Base-by-base conservation (phyloP, 2,888 invertebrate genomes). In the Heteromyza rotundicornis region DNA sequence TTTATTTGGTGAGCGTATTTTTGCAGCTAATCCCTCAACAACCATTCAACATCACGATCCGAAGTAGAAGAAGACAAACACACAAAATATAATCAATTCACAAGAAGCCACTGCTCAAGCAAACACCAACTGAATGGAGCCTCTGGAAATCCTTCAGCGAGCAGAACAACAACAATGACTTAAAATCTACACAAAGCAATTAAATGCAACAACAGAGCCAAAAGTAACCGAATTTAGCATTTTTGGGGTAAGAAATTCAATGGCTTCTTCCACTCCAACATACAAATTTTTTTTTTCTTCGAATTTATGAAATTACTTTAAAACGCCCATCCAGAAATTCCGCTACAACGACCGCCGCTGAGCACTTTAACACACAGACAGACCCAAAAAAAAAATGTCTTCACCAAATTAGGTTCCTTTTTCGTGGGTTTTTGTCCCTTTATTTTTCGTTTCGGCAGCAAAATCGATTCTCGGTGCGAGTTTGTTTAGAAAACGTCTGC, bases 321-420 rank as follows among this genome's bases (percentile, higher is more conserved):
- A n/a, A n/a, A n/a, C n/a, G n/a, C n/a, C n/a, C n/a, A n/a, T n/a
- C n/a, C n/a, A n/a, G n/a, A n/a, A n/a, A n/a, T n/a, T n/a, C n/a
- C n/a, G 7, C 27, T 5, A 27, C 5, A 27, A 27, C 27, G 10
- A 27, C 5, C 10, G 27, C 27, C 27, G 27, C 27, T 7, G 7
- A 27, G 27, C 10, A 27, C 27, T 27, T 27, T 27, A 10, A 7
- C 10, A 10, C 27, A 5, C 27, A 10, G 7, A 7, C 27, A 27
- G 10, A 27, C 27, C 10, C 7, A 10, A 27, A 27, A 27, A 27
- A 27, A 27, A 27, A 27, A 27, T 27, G 10, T 27, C 5, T 27
- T 27, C 27, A 7, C 27, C 27, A 47, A 47, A 47, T 47, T 47
- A 47, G 47, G 47, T 20, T 47, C 47, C 47, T 47, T 17, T 47